phyloP scores from a whole-genome alignment of 2,888 invertebrate genomes.

The Timema podura region DNA sequence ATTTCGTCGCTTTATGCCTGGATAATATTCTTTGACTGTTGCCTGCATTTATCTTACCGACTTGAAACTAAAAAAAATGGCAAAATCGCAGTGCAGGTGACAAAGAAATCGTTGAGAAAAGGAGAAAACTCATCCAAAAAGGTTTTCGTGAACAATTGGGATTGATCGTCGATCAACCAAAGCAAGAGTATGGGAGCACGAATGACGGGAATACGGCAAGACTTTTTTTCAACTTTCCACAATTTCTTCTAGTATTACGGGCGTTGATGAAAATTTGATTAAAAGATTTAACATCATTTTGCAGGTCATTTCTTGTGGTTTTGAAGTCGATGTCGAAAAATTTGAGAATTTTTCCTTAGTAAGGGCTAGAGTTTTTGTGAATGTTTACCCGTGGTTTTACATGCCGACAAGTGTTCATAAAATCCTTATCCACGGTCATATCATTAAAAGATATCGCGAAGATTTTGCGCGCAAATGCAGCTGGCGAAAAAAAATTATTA shows the following conservation, averaged over 20 bases:
- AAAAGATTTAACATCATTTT: constrained; percentile 34
- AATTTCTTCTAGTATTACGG: constrained; percentile 33
- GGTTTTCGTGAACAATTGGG: constrained; percentile 30
- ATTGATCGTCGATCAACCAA: constrained; percentile 34
- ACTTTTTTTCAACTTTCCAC: constrained; percentile 34
- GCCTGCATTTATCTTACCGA: too few species aligned
- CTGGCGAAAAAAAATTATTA: too few species aligned
- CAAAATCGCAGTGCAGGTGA: too few species aligned
- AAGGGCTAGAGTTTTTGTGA: constrained; percentile 23
- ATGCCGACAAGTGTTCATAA: constrained; percentile 39
- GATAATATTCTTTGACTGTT: too few species aligned
- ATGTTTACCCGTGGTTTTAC: constrained; percentile 37
- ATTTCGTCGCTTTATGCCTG: too few species aligned
- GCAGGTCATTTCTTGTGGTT: constrained; percentile 34
- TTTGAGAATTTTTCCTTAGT: constrained; percentile 33
- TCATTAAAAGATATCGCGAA: constrained; percentile 34
- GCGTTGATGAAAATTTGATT: constrained; percentile 36
- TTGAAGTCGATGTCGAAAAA: constrained; percentile 34
- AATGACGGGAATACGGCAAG: constrained; percentile 37
- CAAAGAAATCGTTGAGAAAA: too few species aligned
- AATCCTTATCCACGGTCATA: constrained; percentile 35
- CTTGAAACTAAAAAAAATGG: too few species aligned
- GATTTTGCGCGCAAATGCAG: constrained; percentile 35
- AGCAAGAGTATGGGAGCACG: constrained; percentile 34
- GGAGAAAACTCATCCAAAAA: too few species aligned